Percentiles rank a stretch among this genome's conserved stretches.
Conservation (phyloP, 2,113 vertebrate genomes). For the Ornithorhynchus anatinus region DNA sequence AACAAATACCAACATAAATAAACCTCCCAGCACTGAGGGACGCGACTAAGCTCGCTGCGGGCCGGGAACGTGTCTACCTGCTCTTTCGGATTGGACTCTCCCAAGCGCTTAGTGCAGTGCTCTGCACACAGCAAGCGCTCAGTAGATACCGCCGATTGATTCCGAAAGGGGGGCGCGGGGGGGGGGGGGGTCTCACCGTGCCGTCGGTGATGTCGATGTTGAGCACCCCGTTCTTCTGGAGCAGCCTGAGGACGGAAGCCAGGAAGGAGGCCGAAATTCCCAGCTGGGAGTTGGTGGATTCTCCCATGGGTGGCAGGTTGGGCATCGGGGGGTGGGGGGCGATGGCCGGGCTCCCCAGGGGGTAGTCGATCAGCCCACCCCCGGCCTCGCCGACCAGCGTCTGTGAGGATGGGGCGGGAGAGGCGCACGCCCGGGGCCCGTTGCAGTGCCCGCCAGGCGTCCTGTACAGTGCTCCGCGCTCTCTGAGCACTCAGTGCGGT, state of each 20-base stretch:
- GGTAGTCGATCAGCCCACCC: slow-evolving; percentile 43
- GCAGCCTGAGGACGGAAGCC: slow-evolving; percentile 31
- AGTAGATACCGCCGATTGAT: too few species aligned
- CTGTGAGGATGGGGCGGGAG: slow-evolving; percentile 29
- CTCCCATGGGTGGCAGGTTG: slow-evolving; percentile 38
- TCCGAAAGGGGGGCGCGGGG: too few species aligned
- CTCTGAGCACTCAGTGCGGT: not conserved
- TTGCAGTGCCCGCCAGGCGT: too few species aligned
- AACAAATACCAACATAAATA: too few species aligned
- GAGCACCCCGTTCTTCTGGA: slow-evolving; percentile 59
- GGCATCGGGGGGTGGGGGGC: slow-evolving; percentile 1
- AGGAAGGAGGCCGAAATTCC: slow-evolving; percentile 52
- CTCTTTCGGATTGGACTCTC: too few species aligned
- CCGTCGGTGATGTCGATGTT: slow-evolving; percentile 45
- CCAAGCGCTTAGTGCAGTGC: too few species aligned
- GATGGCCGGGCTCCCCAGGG: slow-evolving; percentile 31
- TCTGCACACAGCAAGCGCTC: too few species aligned
- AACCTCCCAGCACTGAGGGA: too few species aligned
- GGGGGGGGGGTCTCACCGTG: slow-evolving; percentile 45
- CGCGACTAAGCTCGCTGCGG: too few species aligned
- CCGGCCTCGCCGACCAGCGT: not conserved
- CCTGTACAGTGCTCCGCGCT: not conserved
- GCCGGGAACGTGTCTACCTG: too few species aligned
- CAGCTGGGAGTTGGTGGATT: slow-evolving; percentile 55
- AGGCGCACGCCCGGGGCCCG: too few species aligned